Evolutionary conservation across 1,140 invertebrate species (phyloP), one percentile per base, ranked within the genome.

Genomic region (Zaprionus africanus): DNA sequence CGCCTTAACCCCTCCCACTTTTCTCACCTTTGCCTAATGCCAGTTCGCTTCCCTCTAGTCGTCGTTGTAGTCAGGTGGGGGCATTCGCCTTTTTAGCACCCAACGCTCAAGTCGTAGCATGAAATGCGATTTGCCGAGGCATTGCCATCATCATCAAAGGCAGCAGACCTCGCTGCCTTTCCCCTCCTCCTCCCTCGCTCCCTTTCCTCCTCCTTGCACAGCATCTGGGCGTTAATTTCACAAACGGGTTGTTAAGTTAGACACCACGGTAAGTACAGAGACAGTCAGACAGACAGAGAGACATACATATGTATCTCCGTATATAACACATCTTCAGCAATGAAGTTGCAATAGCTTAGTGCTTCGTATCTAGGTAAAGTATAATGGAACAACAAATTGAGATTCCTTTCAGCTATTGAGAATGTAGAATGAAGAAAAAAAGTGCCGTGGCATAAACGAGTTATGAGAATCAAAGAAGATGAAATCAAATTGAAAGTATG

Each of bases 1-100:
- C 13, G 9, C 11, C 13, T 38, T 46, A 43, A 15, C 24, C 15
- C 5, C 51, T 34, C 26, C 38, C 38, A 67, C 60, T 64, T 31
- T 59, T 71, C 57, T 65, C 67, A 59, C 60, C 58, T 62, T 70
- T 69, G 51, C 57, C 66, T 75, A 71, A 62, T 72, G 49, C 61
- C 49, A 38, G 31, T 43, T 78, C 54, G 69, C 64, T 41, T 57
- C 60, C 66, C 60, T 76, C 38, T 69, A 62, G 59, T 75, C n/a
- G 54, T 26, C 26, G 26, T 17, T 61, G 11, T 61, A 38, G 66
- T 43, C 46, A 19, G 78, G 5, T 28, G 13, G 76, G 84, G 84
- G 85, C 85, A 87, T 88, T 87, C 84, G 84, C 84, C 84, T 87
- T 88, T 90, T 87, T 84, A 88, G 81, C 84, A 87, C 68, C 74